A percentile compares a stretch with the other conserved stretches of the same genome.
These are phyloP conservation scores for Esox lucius DNA, from an alignment of 2,797 vertebrate species.

Conservation along the genomic window DNA sequence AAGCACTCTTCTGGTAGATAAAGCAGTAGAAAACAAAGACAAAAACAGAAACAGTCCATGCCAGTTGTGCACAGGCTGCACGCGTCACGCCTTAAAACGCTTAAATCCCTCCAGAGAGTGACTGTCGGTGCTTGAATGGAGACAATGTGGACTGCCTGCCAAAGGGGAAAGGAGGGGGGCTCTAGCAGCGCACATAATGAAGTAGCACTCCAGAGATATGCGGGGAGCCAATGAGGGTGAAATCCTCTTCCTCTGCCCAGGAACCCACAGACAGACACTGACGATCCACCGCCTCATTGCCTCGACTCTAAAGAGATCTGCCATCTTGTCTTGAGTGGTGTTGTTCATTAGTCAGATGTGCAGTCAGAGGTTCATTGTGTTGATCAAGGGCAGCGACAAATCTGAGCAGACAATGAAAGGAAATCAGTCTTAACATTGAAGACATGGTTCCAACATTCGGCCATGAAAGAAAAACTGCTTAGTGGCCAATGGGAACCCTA, in stretches of 20 bases:
- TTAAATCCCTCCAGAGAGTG: constrained; percentile 2
- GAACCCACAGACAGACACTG: neutral
- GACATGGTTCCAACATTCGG: neutral
- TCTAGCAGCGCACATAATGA: neutral
- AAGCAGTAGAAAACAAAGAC: neutral
- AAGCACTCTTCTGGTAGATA: neutral
- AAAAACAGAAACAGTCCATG: neutral
- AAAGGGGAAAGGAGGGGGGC: neutral
- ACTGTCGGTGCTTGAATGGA: neutral
- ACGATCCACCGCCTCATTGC: neutral
- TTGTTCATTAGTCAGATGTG: constrained; percentile 8
- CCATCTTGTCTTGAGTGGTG: constrained; percentile 2
- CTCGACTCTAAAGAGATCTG: neutral
- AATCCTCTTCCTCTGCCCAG: neutral
- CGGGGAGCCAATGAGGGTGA: neutral
- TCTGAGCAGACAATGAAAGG: neutral
- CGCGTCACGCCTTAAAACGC: neutral
- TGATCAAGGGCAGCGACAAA: neutral
- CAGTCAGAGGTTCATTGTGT: constrained; percentile 1
- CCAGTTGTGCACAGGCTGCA: neutral
- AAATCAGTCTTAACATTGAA: neutral
- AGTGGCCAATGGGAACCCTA: neutral
- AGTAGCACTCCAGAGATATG: constrained; percentile 3
- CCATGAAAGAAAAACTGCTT: neutral
- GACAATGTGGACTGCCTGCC: constrained; percentile 5